These are phyloP conservation scores for Platysteira castanea DNA, from an alignment of 2,113 vertebrate species.

Conservation along the genomic window DNA sequence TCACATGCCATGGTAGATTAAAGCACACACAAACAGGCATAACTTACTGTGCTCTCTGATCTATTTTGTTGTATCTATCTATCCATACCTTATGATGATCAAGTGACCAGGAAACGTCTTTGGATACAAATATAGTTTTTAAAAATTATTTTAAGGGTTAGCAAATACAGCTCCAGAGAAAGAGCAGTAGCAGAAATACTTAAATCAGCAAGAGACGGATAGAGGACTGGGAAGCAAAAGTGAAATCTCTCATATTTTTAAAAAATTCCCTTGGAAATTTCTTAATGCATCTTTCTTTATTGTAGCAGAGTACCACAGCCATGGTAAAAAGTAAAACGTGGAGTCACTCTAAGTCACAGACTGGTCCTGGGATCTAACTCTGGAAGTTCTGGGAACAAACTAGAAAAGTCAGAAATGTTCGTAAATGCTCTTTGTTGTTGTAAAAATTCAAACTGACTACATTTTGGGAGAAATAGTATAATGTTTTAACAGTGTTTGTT, in stretches of 20 bases:
- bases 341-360: neutral
- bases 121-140: neutral
- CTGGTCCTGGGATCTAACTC: neutral
- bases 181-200: neutral
- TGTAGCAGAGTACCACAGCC: neutral
- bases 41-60: neutral
- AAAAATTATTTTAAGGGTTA: neutral
- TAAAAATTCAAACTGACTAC: neutral
- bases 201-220: neutral
- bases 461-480: neutral
- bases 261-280: neutral
- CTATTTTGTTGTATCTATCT: neutral
- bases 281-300: neutral
- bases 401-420: neutral
- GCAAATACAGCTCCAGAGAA: neutral
- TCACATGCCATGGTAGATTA: neutral
- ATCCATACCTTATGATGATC: neutral
- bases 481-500: neutral
- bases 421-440: neutral
- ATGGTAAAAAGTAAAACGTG: neutral
- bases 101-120: neutral
- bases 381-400: neutral
- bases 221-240: neutral
- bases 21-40: neutral
- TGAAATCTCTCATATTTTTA: neutral